Conservation (phyloP, 2,797 vertebrate genomes). For the Lacerta agilis region DNA sequence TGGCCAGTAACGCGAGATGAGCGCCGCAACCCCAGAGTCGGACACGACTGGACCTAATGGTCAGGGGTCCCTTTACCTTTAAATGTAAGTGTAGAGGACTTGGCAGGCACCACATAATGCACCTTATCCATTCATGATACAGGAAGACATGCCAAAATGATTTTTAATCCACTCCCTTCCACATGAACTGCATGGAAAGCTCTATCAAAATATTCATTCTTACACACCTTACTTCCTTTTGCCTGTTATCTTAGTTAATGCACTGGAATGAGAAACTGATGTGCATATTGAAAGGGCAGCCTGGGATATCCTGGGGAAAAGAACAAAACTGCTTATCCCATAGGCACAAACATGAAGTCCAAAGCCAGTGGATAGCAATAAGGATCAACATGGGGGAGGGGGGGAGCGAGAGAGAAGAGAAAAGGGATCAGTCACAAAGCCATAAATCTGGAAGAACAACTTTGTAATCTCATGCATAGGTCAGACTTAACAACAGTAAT, state of each 20-base stretch:
- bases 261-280: neutral
- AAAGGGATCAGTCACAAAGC: neutral
- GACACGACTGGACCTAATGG: no score
- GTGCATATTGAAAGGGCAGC: neutral
- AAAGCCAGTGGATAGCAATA: neutral
- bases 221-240: neutral
- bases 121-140: neutral
- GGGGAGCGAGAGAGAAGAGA: neutral
- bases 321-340: neutral
- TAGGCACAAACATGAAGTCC: neutral
- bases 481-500: neutral
- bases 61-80: no score
- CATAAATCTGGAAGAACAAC: slow-evolving; percentile 4
- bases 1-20: no score
- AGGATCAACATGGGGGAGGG: neutral
- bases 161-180: neutral
- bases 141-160: neutral
- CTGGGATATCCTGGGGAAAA: neutral
- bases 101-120: neutral
- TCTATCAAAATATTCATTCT: neutral
- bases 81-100: neutral
- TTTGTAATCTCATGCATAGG: neutral
- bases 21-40: no score
- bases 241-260: neutral
- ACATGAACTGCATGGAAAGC: neutral